Evolutionary conservation across 2,888 invertebrate genomes (phyloP).

Genomic region (Gibbula magus): DNA sequence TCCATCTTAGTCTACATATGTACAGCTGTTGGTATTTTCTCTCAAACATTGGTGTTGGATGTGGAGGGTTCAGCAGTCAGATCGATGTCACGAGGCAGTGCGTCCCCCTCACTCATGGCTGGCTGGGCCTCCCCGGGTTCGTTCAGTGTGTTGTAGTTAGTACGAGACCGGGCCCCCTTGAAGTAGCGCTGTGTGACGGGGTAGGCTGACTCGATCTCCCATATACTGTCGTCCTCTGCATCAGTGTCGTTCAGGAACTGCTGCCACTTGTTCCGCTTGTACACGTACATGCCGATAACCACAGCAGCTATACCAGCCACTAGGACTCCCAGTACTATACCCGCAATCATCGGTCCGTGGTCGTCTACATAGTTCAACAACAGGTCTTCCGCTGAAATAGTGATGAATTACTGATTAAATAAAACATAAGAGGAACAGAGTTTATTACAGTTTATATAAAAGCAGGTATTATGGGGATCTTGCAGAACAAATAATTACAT

Average conservation of each 20-base stretch:
- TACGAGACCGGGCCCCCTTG: neutral
- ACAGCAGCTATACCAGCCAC: neutral
- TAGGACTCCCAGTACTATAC: neutral
- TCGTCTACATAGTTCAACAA: neutral
- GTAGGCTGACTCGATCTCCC: conserved; percentile 10
- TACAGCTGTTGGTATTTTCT: too few species aligned
- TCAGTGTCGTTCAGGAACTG: conserved; percentile 11
- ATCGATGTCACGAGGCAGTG: too few species aligned
- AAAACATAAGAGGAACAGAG: too few species aligned
- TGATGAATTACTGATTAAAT: too few species aligned
- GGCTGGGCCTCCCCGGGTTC: too few species aligned
- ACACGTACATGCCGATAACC: conserved; percentile 2
- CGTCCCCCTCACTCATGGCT: too few species aligned
- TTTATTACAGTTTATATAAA: too few species aligned
- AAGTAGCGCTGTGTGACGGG: conserved; percentile 25
- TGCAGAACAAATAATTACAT: too few species aligned
- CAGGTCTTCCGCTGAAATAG: neutral
- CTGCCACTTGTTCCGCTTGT: conserved; percentile 26
- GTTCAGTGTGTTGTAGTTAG: conserved; percentile 21
- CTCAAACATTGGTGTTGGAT: too few species aligned
- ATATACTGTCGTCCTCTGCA: conserved; percentile 11
- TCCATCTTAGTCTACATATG: too few species aligned
- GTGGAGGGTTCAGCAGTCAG: too few species aligned
- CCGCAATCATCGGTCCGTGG: conserved; percentile 24
- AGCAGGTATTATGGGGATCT: too few species aligned